Conservation (phyloP, 2,113 vertebrate genomes). For the Corapipo altera region DNA sequence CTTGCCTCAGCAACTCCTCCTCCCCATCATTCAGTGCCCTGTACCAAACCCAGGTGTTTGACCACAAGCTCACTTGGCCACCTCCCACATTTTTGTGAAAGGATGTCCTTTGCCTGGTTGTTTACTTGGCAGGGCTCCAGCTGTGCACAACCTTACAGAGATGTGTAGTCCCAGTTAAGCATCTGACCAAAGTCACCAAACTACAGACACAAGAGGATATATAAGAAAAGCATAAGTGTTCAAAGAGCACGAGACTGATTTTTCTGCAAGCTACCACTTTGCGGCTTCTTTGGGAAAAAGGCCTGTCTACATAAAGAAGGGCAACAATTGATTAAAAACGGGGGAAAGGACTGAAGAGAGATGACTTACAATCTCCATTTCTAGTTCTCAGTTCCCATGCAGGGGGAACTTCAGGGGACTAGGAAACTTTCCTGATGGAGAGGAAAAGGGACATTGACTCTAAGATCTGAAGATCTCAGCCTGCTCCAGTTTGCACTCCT, state of each 20-base stretch:
- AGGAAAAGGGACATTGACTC: background rate
- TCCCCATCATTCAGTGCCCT: rapidly evolving
- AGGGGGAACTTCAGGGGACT: background rate
- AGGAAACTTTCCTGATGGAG: background rate
- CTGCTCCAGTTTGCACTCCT: background rate
- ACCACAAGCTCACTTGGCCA: rapidly evolving
- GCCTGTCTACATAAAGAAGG: background rate
- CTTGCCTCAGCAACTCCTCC: background rate
- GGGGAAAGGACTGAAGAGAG: background rate
- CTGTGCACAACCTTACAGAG: background rate
- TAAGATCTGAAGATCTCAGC: background rate
- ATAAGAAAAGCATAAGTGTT: background rate
- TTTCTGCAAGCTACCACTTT: background rate
- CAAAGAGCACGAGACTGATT: background rate
- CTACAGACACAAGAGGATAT: background rate
- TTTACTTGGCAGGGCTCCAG: background rate
- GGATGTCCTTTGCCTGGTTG: background rate
- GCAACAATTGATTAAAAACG: background rate
- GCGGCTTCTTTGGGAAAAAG: background rate
- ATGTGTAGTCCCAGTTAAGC: rapidly evolving
- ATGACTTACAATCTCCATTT: background rate
- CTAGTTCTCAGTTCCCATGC: background rate
- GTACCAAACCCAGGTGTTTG: background rate
- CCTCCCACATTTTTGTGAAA: rapidly evolving
- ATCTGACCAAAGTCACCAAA: background rate